phyloP scores from a whole-genome alignment of 2,888 invertebrate genomes.

The Drosophila heteroneura region DNA sequence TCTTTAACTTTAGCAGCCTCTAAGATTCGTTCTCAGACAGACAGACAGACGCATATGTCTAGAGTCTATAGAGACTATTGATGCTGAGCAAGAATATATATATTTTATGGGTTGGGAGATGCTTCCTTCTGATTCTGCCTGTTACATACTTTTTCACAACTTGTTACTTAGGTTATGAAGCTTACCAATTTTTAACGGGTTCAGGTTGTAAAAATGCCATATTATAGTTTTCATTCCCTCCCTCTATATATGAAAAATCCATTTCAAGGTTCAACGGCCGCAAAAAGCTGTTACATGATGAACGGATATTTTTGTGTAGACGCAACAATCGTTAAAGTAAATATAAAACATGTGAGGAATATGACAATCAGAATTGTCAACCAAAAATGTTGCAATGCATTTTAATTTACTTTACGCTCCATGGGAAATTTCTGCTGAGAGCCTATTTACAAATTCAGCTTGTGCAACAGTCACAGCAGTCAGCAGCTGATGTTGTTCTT shows the following conservation, averaged over 20 bases:
- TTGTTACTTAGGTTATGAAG: not conserved
- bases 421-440: not conserved
- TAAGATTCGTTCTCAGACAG: not conserved
- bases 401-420: not conserved
- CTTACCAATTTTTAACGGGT: not conserved
- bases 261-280: not conserved
- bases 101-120: not conserved
- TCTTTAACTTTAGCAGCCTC: not conserved
- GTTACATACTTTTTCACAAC: not conserved
- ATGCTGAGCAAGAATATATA: not conserved
- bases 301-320: not conserved
- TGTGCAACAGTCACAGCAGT: conserved; percentile 11
- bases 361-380: not conserved
- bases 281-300: not conserved
- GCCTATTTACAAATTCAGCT: not conserved
- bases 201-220: not conserved
- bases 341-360: not conserved
- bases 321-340: not conserved
- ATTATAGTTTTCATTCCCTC: not conserved
- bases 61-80: not conserved
- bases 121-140: not conserved
- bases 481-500: not conserved
- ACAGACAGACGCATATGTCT: not conserved
- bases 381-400: conserved; percentile 7
- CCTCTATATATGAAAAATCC: not conserved